phyloP scores from a whole-genome alignment of 2,888 invertebrate genomes.

The Hyposoter dolosus region DNA sequence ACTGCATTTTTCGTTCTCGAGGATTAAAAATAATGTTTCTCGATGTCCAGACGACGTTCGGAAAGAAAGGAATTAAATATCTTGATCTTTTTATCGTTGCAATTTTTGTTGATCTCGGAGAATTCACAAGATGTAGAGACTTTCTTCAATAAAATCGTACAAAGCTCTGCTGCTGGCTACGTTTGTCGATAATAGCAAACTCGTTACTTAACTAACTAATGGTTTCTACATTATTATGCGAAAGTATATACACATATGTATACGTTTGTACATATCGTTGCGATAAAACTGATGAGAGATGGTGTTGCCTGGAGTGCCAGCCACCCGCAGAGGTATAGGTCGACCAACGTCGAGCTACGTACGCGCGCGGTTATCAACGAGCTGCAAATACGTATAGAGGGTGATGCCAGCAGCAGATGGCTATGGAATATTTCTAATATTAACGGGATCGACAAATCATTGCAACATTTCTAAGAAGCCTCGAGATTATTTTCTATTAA shows the following conservation, averaged over 20 bases:
- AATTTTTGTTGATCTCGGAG: slow-evolving; percentile 1
- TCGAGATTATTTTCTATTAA: slow-evolving; percentile 5
- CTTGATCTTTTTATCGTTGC: not conserved
- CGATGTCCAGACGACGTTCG: not conserved
- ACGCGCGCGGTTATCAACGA: slow-evolving; percentile 36
- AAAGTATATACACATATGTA: not conserved
- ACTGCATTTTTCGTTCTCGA: not conserved
- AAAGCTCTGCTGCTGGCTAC: slow-evolving; percentile 16
- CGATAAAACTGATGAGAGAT: slow-evolving; percentile 61
- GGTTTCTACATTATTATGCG: slow-evolving; percentile 16
- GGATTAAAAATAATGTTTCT: not conserved
- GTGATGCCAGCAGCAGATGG: slow-evolving; percentile 44
- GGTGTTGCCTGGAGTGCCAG: slow-evolving; percentile 57
- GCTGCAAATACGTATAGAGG: slow-evolving; percentile 18
- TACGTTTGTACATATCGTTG: slow-evolving; percentile 21
- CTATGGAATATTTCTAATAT: slow-evolving; percentile 53
- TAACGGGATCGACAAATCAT: slow-evolving; percentile 48
- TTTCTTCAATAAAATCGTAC: slow-evolving; percentile 14
- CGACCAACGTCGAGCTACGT: slow-evolving; percentile 49
- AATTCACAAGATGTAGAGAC: not conserved
- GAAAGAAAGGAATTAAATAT: not conserved
- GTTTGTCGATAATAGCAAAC: slow-evolving; percentile 45
- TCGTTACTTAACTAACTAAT: slow-evolving; percentile 63
- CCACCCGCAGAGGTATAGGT: slow-evolving; percentile 65
- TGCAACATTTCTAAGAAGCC: not conserved